Percentiles rank a stretch among this genome's conserved stretches.
Evolutionary conservation across 2,797 vertebrate species (phyloP).

Genomic region (Siniperca obscura): DNA sequence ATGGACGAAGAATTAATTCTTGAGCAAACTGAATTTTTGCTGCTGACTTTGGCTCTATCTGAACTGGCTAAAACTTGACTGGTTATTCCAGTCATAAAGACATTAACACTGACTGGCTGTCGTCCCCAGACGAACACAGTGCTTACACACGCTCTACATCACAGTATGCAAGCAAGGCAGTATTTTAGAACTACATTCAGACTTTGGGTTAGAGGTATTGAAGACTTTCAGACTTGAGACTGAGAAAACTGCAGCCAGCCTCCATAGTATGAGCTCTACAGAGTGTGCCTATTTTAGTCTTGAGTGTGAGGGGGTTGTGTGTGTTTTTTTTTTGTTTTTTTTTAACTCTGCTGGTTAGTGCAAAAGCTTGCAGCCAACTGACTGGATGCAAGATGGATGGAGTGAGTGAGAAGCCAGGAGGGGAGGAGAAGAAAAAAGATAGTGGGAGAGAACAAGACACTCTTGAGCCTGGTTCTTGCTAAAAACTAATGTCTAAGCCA

Average conservation of each 20-base stretch:
- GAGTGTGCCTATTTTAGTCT: constrained; percentile 34
- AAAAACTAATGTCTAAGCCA: background rate
- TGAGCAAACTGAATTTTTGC: too few species aligned
- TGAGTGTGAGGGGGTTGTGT: constrained; percentile 30
- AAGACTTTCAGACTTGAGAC: background rate
- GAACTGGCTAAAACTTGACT: background rate
- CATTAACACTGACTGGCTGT: background rate
- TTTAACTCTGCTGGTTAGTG: constrained; percentile 23
- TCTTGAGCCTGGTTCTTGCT: constrained; percentile 17
- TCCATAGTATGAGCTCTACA: constrained; percentile 5
- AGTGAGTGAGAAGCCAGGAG: background rate
- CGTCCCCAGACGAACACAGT: background rate
- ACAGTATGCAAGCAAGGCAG: background rate
- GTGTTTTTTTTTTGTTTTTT: too few species aligned
- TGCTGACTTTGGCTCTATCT: too few species aligned
- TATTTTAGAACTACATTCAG: constrained; percentile 3
- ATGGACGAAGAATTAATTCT: too few species aligned
- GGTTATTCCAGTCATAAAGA: background rate
- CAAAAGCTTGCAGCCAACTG: constrained; percentile 38
- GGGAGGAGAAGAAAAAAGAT: background rate
- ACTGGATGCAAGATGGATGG: constrained; percentile 29
- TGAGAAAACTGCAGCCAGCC: constrained; percentile 16
- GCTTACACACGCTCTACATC: background rate
- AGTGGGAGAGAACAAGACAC: constrained; percentile 17
- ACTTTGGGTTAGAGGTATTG: background rate